phyloP scores from a whole-genome alignment of 2,113 vertebrate species.

The Cavia aperea region DNA sequence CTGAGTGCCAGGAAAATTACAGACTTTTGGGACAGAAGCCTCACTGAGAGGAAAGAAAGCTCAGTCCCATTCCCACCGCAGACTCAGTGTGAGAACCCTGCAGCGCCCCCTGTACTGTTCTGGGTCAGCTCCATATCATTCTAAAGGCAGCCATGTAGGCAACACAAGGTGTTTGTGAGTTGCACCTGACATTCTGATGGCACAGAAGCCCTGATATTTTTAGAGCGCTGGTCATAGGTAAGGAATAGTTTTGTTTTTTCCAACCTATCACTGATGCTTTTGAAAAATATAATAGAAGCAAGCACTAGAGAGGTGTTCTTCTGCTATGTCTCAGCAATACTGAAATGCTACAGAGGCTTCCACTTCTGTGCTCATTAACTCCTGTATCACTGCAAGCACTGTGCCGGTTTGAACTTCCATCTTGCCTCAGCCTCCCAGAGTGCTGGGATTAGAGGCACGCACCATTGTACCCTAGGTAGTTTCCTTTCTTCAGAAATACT shows the following conservation, averaged over 20 bases:
- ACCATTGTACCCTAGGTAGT: background rate
- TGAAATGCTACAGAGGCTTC: background rate
- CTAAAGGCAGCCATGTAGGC: background rate
- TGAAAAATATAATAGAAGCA: background rate
- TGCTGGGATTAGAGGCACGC: background rate
- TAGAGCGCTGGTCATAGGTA: background rate
- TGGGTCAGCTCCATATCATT: background rate
- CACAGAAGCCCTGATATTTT: background rate
- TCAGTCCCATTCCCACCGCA: background rate
- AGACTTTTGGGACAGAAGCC: background rate
- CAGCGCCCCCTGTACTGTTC: background rate
- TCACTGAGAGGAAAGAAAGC: background rate
- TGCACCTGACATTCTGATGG: background rate
- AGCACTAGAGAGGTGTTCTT: background rate
- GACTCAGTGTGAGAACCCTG: background rate
- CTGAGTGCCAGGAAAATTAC: background rate
- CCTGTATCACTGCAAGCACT: background rate
- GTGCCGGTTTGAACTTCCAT: background rate
- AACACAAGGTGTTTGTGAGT: background rate
- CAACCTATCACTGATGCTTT: background rate
- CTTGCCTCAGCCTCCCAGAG: background rate
- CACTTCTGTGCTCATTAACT: background rate
- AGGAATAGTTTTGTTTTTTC: background rate
- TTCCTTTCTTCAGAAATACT: background rate
- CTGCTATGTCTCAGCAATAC: background rate